Evolutionary conservation across 2,888 invertebrate genomes (phyloP), one percentile per base, ranked within the genome.

Genomic region (Drosophila demipolita): DNA sequence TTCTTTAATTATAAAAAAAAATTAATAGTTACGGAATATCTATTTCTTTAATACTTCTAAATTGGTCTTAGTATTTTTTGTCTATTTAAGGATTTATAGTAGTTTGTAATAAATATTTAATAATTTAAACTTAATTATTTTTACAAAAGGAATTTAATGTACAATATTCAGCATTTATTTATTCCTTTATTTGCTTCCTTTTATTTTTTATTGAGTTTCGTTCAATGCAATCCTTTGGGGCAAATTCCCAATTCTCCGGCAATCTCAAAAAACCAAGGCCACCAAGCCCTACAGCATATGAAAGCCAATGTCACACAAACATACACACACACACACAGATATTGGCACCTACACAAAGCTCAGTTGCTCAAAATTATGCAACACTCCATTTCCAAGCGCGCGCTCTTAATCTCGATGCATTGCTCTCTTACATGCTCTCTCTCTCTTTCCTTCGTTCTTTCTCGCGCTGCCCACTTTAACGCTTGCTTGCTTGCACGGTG

Each of bases 291-390:
- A 48, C 50, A 57, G 59, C 67, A 69, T 52, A 69, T n/a, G 64
- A 80, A 78, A 69, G 55, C 82, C 82, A 87, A 84, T 82, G 75
- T 75, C 78, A 75, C 83, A 59, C 54, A 62, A 40, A 57, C 40
- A 53, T 23, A 38, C 32, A 55, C 76, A 64, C 40, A 36, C 33
- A 35, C 35, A 54, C 26, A 55, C 20, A n/a, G 9, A 35, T 29
- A 50, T 63, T 59, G 63, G 69, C 67, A 83, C 71, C 63, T 70
- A 69, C 59, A 52, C 45, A 35, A 57, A 58, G 26, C 42, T 64
- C 40, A 38, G 48, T 60, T 89, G 84, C 82, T 89, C 72, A 73
- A 78, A 90, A 90, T 87, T 87, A 87, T 87, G 87, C 87, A 87
- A 87, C 80, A 84, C 61, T 62, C 68, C 75, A 65, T 73, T 66